phyloP scores from a whole-genome alignment of 2,113 vertebrate species.

The Antechinus stuartii region DNA sequence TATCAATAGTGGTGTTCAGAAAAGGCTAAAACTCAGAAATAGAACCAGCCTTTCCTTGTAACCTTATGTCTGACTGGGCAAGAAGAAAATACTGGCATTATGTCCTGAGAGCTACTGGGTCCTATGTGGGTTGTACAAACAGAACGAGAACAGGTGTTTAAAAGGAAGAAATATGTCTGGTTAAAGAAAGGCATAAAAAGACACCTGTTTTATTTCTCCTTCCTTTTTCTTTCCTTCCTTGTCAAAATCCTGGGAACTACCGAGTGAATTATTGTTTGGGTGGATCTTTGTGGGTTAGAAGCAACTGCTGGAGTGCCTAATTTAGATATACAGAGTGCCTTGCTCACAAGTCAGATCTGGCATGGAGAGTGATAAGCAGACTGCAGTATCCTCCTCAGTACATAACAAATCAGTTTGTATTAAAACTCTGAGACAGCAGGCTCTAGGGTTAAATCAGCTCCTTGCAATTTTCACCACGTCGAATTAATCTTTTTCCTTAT shows the following conservation, averaged over 20 bases:
- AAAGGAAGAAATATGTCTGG: slow-evolving; percentile 33
- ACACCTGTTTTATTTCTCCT: slow-evolving; percentile 21
- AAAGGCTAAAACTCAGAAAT: slow-evolving; percentile 13
- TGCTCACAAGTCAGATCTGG: neutral
- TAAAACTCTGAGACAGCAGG: slow-evolving; percentile 25
- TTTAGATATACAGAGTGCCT: neutral
- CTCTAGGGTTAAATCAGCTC: slow-evolving; percentile 13
- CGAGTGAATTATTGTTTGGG: neutral
- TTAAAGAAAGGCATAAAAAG: slow-evolving; percentile 41
- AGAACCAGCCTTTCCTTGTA: slow-evolving; percentile 44
- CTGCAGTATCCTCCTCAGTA: neutral
- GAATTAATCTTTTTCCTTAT: slow-evolving; percentile 42
- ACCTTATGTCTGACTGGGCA: neutral
- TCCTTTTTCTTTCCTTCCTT: slow-evolving; percentile 25
- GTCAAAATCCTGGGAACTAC: neutral
- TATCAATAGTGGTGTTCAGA: neutral
- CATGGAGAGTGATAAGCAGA: neutral
- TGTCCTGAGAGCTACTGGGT: neutral
- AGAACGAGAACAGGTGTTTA: slow-evolving; percentile 50
- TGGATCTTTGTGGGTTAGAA: neutral
- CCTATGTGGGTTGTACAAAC: slow-evolving; percentile 45
- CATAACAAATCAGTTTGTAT: neutral
- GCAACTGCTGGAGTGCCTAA: neutral
- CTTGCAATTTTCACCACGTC: slow-evolving; percentile 12
- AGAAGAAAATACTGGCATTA: neutral